A percentile compares a stretch with the other conserved stretches of the same genome.
phyloP scores from a whole-genome alignment of 2,797 vertebrate species.

The Micrastur ruficollis region DNA sequence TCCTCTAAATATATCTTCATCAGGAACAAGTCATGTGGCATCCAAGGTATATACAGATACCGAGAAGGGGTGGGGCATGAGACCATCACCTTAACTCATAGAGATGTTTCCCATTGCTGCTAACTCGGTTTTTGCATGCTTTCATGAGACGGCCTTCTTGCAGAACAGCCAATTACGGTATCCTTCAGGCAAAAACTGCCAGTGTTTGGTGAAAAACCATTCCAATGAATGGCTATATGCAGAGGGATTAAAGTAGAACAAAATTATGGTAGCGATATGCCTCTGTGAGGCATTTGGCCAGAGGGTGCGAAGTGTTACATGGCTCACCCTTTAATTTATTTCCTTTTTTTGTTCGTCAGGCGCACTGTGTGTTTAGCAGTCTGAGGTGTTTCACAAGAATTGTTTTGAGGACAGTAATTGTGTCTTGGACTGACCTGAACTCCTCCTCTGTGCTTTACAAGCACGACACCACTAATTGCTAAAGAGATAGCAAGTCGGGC shows the following conservation, averaged over 20 bases:
- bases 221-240: background rate
- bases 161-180: background rate
- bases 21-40: background rate
- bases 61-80: background rate
- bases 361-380: background rate
- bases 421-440: background rate
- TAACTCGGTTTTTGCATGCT: background rate
- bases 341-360: background rate
- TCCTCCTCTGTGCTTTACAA: background rate
- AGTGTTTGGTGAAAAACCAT: background rate
- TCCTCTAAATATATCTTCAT: background rate
- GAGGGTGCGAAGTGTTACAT: fast-evolving
- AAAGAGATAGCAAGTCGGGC: background rate
- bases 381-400: background rate
- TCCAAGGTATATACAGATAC: background rate
- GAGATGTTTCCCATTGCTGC: background rate
- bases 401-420: background rate
- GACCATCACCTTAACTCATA: background rate
- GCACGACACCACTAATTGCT: background rate
- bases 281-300: background rate
- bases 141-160: background rate
- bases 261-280: background rate
- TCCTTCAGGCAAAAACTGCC: background rate
- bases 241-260: background rate
- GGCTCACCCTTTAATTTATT: background rate